phyloP scores from a whole-genome alignment of 2,797 vertebrate genomes.

The Pteronotus mesoamericanus region DNA sequence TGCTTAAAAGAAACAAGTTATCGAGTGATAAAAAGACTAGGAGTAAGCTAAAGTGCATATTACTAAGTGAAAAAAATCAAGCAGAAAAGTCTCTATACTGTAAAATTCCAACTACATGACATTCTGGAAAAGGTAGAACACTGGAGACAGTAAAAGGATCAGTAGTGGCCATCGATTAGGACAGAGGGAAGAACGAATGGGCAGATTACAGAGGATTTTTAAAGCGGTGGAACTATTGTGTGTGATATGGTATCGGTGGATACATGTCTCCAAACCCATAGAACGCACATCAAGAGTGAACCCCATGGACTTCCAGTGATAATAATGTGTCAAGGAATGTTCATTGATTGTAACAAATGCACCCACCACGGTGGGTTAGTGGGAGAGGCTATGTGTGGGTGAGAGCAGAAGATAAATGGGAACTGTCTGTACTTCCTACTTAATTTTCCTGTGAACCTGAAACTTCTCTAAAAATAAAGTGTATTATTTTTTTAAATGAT shows the following conservation, averaged over 20 bases:
- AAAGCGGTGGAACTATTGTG: not conserved
- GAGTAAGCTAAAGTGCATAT: not conserved
- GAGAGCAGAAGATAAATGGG: not conserved
- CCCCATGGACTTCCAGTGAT: not conserved
- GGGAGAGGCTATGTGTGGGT: not conserved
- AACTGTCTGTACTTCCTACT: not conserved
- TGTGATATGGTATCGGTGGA: not conserved
- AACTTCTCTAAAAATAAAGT: not conserved
- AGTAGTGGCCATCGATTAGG: not conserved
- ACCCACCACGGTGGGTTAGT: not conserved
- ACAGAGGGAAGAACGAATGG: not conserved
- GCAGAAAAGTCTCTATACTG: not conserved
- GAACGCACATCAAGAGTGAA: not conserved
- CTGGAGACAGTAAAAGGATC: not conserved
- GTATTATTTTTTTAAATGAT: not conserved
- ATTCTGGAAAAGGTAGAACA: not conserved
- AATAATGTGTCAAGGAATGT: not conserved
- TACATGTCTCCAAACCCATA: not conserved
- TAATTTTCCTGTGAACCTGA: not conserved
- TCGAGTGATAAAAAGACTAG: not conserved
- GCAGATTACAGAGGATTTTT: not conserved
- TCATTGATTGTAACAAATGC: not conserved
- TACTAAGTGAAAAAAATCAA: not conserved
- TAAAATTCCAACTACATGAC: not conserved
- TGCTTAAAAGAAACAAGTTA: not conserved